Evolutionary conservation across 2,797 vertebrate species (phyloP).

Genomic region (Chloroceryle amazona): DNA sequence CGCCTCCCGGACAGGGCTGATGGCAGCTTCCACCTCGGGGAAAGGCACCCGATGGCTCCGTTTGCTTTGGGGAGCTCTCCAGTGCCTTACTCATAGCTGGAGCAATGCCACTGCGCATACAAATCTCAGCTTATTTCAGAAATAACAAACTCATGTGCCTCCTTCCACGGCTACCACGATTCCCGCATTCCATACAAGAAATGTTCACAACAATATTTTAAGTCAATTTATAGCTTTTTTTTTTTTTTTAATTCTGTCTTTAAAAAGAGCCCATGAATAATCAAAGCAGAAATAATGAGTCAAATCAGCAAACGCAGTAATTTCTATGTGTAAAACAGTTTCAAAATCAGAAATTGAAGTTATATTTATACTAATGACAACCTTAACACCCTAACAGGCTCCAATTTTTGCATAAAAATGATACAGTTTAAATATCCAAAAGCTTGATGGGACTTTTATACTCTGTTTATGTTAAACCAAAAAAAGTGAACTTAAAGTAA

Average conservation of each 20-base stretch:
- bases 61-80: rapidly evolving
- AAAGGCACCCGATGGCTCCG: background rate
- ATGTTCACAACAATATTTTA: background rate
- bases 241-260: conserved; percentile 46
- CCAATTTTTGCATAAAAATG: conserved; percentile 86
- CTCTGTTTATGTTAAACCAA: conserved; percentile 85
- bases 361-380: conserved; percentile 85
- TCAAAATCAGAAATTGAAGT: conserved; percentile 83
- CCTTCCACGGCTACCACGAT: background rate
- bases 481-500: conserved; percentile 86
- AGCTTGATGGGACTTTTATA: conserved; percentile 83
- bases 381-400: conserved; percentile 82
- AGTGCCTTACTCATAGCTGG: background rate
- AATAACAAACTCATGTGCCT: background rate
- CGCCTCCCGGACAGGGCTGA: background rate
- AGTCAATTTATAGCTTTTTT: background rate
- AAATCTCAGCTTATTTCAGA: background rate
- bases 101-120: rapidly evolving
- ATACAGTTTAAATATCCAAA: conserved; percentile 82
- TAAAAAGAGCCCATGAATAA: conserved; percentile 62
- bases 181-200: background rate
- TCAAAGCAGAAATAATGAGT: conserved; percentile 81
- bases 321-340: conserved; percentile 83
- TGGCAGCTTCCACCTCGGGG: background rate
- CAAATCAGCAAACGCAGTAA: conserved; percentile 80